phyloP scores from a whole-genome alignment of 2,113 vertebrate genomes.

The Panthera leo region DNA sequence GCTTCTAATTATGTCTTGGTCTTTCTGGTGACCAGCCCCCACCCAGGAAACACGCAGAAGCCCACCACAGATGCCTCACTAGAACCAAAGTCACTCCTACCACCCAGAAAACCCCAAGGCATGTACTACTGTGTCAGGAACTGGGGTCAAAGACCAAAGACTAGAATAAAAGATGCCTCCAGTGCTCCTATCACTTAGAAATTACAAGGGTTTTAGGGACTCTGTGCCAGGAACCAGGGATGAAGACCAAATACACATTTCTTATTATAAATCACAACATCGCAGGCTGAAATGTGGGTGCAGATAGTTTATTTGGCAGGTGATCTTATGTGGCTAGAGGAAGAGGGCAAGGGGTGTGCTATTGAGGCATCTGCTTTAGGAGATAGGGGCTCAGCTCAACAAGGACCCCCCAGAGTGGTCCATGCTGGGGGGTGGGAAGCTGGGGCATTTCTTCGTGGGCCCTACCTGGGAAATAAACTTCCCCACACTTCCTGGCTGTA shows the following conservation, averaged over 20 bases:
- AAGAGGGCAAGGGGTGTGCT: neutral
- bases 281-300: neutral
- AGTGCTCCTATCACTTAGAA: neutral
- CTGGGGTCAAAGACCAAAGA: neutral
- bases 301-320: neutral
- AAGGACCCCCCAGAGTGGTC: neutral
- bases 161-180: neutral
- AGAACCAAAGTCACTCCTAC: neutral
- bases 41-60: neutral
- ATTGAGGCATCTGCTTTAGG: no score
- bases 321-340: neutral
- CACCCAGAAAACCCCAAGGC: neutral
- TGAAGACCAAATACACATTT: neutral
- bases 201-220: neutral
- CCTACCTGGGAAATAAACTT: neutral
- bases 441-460: neutral
- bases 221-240: neutral
- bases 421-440: neutral
- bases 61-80: neutral
- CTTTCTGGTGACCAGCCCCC: neutral
- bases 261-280: neutral
- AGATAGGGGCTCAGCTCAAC: neutral
- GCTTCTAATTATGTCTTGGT: neutral
- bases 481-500: neutral
- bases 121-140: neutral